These are phyloP conservation scores for Bursaphelenchus okinawaensis DNA, from an alignment of 2,888 invertebrate genomes.

Conservation along the genomic window DNA sequence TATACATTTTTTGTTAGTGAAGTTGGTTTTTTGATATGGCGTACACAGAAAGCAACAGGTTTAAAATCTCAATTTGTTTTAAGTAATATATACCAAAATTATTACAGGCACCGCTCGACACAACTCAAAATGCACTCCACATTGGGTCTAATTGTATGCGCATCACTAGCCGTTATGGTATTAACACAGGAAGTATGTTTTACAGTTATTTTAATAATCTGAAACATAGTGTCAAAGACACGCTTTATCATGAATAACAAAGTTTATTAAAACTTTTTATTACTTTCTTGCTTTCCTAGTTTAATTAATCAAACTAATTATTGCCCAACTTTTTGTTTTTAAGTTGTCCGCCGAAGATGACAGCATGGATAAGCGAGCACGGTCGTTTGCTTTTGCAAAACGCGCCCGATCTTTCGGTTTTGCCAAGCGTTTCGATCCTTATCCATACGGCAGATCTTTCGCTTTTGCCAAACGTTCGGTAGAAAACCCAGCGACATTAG, in stretches of 20 bases:
- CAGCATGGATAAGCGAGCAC: constrained; percentile 20
- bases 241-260: too few relatives aligned
- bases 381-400: constrained; percentile 23
- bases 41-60: too few relatives aligned
- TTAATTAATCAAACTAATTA: too few relatives aligned
- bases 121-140: neutral
- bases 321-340: too few relatives aligned
- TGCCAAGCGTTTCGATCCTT: neutral
- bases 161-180: neutral
- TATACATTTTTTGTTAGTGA: too few relatives aligned
- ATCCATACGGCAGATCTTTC: constrained; percentile 7
- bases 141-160: neutral
- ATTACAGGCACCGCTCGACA: neutral
- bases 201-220: too few relatives aligned
- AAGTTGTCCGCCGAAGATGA: neutral
- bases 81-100: too few relatives aligned
- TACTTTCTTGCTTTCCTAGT: too few relatives aligned
- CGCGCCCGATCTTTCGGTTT: constrained; percentile 12
- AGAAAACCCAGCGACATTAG: neutral
- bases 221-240: too few relatives aligned
- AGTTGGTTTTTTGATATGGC: too few relatives aligned
- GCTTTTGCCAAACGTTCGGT: constrained; percentile 22
- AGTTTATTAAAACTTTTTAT: too few relatives aligned
- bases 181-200: neutral
- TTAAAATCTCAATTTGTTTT: too few relatives aligned